phyloP scores from a whole-genome alignment of 2,113 vertebrate species.

The Promerops cafer region DNA sequence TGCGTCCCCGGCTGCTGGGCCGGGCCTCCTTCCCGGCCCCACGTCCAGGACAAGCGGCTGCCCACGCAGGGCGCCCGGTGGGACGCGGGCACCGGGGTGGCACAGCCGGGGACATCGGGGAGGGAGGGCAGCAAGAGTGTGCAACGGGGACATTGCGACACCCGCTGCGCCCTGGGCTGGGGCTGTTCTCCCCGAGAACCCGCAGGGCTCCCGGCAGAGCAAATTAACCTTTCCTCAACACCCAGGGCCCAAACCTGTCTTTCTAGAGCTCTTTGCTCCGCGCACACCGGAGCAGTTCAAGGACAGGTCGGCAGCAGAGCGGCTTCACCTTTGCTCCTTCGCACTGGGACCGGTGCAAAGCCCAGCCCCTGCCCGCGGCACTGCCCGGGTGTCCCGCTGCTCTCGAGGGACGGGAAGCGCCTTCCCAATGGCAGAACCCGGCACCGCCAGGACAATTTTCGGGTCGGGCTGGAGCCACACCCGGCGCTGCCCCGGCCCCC shows the following conservation, averaged over 20 bases:
- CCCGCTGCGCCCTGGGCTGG: fast-evolving
- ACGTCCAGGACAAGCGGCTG: neutral
- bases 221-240: fast-evolving
- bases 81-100: fast-evolving
- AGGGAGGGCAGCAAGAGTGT: fast-evolving
- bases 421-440: fast-evolving
- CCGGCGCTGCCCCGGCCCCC: neutral
- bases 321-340: neutral
- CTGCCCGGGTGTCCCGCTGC: fast-evolving
- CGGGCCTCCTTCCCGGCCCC: neutral
- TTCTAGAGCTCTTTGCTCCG: neutral
- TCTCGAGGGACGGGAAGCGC: fast-evolving
- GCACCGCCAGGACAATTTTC: fast-evolving
- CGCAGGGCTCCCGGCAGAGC: neutral
- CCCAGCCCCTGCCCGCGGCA: neutral
- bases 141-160: fast-evolving
- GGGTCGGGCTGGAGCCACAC: neutral
- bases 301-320: neutral
- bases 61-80: fast-evolving
- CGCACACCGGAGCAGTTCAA: neutral
- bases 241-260: neutral
- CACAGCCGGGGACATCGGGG: neutral
- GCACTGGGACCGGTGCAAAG: neutral
- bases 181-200: neutral
- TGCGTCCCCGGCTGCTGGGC: neutral